Evolutionary conservation across 2,797 vertebrate genomes (phyloP).

Genomic region (Gallinago stenura): DNA sequence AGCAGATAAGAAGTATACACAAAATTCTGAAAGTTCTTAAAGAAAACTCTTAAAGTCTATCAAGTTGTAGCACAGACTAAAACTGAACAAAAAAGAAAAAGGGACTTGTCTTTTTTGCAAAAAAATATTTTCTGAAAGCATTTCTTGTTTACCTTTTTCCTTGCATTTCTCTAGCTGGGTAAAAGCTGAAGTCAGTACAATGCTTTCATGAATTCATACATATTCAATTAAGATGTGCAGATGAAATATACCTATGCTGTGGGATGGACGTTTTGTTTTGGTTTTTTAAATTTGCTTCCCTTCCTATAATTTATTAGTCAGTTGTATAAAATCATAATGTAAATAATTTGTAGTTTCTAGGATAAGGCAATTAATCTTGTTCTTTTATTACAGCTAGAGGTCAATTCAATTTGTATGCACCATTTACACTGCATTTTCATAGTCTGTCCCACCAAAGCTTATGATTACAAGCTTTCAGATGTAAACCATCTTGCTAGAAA

Average conservation of each 20-base stretch:
- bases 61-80: neutral
- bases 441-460: neutral
- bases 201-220: neutral
- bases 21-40: neutral
- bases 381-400: constrained; percentile 43
- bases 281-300: neutral
- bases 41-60: neutral
- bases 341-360: constrained; percentile 59
- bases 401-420: neutral
- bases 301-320: constrained; percentile 24
- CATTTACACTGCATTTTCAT: neutral
- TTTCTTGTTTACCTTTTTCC: neutral
- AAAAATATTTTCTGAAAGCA: neutral
- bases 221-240: neutral
- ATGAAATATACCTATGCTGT: neutral
- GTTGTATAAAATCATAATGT: constrained; percentile 40
- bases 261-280: neutral
- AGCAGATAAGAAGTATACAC: neutral
- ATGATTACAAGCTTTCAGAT: neutral
- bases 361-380: constrained; percentile 30
- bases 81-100: neutral
- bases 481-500: neutral
- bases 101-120: neutral
- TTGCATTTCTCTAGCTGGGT: neutral
- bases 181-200: neutral